Evolutionary conservation across 2,888 invertebrate species (phyloP), one percentile per base, ranked within the genome.

Genomic region (Saturnia japonica): DNA sequence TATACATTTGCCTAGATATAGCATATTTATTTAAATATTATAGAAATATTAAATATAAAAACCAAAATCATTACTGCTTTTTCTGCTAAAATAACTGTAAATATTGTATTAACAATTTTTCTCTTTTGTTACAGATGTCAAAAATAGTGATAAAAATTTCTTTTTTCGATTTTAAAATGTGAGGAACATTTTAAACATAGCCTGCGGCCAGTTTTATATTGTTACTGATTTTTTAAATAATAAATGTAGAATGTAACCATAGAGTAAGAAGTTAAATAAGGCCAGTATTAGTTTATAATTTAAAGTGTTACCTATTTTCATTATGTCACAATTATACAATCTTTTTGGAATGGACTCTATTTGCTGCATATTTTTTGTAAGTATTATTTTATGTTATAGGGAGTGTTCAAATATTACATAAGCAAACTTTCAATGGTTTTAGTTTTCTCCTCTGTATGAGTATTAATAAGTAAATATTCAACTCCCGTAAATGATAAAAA

Each of bases 231-330:
- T 47, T n/a, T 64, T 57, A 25, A 54, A 60, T 28, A 28, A 28
- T 25, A 60, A 60, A 60, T 54, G 54, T 54, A 68, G 40, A 14
- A 22, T 78, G 77, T 77, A 70, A 74, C 72, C 9, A 42, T 72
- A 60, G 69, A 72, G 71, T 71, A 70, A 71, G 73, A 69, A 71
- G 64, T 74, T 57, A 69, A 62, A 28, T 77, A 82, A 80, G 87
- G 88, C 88, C 89, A 88, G 88, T 88, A 88, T 78, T 84, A 82
- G 80, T 69, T 74, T 64, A 75, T 76, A 73, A 60, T 60, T 14
- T 28, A 60, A 28, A 60, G 12, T 70, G 60, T 71, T 62, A 72
- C n/a, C n/a, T n/a, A n/a, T 51, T 72, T 68, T 68, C 70, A 74
- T 66, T 71, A 68, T 72, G 64, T 70, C 62, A 69, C 28, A 72